Evolutionary conservation across 1,140 invertebrate species (phyloP).

Genomic region (Cydia fagiglandana): DNA sequence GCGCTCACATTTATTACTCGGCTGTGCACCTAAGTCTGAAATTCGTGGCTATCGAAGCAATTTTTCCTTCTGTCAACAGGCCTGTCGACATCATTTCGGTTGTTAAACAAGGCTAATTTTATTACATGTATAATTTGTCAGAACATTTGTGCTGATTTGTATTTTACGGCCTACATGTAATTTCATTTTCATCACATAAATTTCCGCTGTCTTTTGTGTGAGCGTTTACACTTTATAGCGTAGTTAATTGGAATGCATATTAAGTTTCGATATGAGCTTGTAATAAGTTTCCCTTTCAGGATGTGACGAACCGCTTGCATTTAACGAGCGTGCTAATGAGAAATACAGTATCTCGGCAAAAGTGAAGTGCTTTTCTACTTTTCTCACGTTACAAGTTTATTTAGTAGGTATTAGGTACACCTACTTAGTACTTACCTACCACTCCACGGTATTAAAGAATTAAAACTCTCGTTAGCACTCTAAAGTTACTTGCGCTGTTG

Average conservation of each 20-base stretch:
- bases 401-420: background rate
- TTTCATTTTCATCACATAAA: constrained; percentile 5
- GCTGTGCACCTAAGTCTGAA: constrained; percentile 21
- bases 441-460: background rate
- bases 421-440: background rate
- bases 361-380: background rate
- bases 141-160: constrained; percentile 18
- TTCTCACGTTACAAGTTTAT: background rate
- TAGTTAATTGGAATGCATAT: background rate
- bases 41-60: constrained; percentile 18
- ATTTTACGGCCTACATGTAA: constrained; percentile 16
- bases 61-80: constrained; percentile 10
- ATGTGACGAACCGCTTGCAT: background rate
- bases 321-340: background rate
- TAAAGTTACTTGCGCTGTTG: background rate
- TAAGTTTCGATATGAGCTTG: background rate
- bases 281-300: background rate
- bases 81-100: constrained; percentile 20
- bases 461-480: background rate
- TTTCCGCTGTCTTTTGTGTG: background rate
- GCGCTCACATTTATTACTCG: constrained; percentile 47
- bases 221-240: background rate
- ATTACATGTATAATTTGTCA: constrained; percentile 31
- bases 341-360: background rate
- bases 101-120: constrained; percentile 26